A percentile compares a stretch with the other conserved stretches of the same genome.
phyloP scores from a whole-genome alignment of 2,797 vertebrate genomes.

The Enteromius treurensis region DNA sequence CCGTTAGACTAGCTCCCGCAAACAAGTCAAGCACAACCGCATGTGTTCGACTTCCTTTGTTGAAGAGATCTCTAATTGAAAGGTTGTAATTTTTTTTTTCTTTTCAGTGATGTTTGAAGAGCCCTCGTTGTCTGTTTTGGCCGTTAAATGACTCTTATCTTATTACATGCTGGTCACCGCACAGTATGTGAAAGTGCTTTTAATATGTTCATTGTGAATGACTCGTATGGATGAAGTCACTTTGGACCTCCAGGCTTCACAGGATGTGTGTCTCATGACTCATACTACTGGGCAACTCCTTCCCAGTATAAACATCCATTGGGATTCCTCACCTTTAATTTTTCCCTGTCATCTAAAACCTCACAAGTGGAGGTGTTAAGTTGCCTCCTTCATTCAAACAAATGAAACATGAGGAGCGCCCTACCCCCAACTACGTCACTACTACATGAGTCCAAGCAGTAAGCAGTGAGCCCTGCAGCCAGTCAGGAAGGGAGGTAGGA shows the following conservation, averaged over 20 bases:
- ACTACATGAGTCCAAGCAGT: slow-evolving; percentile 20
- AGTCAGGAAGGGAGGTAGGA: slow-evolving; percentile 27
- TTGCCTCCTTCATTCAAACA: background rate
- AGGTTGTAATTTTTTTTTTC: background rate
- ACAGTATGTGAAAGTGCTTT: background rate
- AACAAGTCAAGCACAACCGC: background rate
- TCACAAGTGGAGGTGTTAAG: slow-evolving; percentile 12
- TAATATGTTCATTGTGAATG: background rate
- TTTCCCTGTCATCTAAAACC: background rate
- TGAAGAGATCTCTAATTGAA: background rate
- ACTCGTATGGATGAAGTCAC: background rate
- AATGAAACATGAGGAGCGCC: background rate
- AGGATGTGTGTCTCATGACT: background rate
- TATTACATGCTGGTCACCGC: background rate
- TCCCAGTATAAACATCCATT: background rate
- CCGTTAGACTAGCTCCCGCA: background rate
- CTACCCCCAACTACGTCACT: slow-evolving; percentile 28
- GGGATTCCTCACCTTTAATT: background rate
- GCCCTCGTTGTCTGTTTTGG: background rate
- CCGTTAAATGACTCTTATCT: background rate
- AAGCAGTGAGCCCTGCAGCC: background rate
- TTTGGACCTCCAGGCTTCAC: background rate
- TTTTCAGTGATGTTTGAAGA: background rate
- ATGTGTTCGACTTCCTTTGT: background rate
- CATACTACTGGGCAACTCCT: background rate